Evolutionary conservation across 35 echinoderm and acorn worm genomes (phyloP), one percentile per base, ranked within the genome.

Genomic region (Apostichopus japonicus): DNA sequence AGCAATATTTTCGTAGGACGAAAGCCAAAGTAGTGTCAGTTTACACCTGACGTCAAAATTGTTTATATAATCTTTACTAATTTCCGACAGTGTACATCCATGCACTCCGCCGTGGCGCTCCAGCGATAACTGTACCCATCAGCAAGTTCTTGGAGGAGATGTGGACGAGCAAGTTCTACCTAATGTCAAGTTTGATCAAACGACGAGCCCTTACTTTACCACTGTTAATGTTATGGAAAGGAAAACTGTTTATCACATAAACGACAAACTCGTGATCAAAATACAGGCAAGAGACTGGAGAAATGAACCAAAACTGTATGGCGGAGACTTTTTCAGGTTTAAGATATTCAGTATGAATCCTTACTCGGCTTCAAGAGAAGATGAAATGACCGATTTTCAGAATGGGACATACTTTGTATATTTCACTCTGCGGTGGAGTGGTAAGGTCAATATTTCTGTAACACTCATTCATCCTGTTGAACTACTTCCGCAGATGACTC

Each of bases 321-420:
- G 87, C 25, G 87, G 87, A 76, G 87, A 90, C 70, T 11, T 73
- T 16, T 90, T 90, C 58, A 23, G 87, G 27, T 11, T 72, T 4
- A 90, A 90, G 10, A 72, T 90, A 8, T 90, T 33, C 63, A 76
- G 55, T 54, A n/a, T 72, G 10, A 54, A 72, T 6, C 62, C 70
- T 10, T 90, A 33, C 53, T 90, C 87, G 5, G 59, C 87, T 75
- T 10, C 57, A 11, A 25, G 16, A 21, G 87, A 21, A 8, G 87
- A 90, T 33, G 21, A 70, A 51, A 70, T 90, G 24, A 53, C 53
- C 19, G 87, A 90, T 19, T 90, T 90, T 76, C 19, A 56, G 5
- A 90, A 90, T 76, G 87, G 87, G 23, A 90, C 87, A 23, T 90
- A 90, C 87, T 10, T 90, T 16, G 87, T 54, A 10, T 90, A 72